Conservation (phyloP, 2,888 invertebrate genomes). For the Nycteola revayana region DNA sequence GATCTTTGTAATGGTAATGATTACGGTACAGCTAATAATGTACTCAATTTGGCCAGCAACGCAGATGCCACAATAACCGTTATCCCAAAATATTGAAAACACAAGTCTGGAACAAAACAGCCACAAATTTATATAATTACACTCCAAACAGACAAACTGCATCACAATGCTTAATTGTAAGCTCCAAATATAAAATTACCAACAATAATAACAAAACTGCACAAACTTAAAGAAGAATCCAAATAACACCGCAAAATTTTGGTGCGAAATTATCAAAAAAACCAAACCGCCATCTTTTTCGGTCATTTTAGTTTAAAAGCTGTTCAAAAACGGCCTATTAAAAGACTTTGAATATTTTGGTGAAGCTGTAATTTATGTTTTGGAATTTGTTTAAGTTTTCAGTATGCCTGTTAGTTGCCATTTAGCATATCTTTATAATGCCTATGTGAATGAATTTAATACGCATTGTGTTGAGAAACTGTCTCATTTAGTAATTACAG, state of each 20-base stretch:
- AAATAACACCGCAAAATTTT: slow-evolving; percentile 22
- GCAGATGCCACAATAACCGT: too few relatives aligned
- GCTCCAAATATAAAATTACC: slow-evolving; percentile 9
- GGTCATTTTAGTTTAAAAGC: slow-evolving; percentile 27
- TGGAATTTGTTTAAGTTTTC: slow-evolving; percentile 29
- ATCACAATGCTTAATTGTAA: background rate
- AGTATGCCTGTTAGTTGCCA: slow-evolving; percentile 6
- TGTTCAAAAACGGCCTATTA: slow-evolving; percentile 49
- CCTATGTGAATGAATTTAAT: slow-evolving; percentile 21
- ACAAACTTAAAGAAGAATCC: slow-evolving; percentile 17
- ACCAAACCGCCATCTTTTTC: slow-evolving; percentile 17
- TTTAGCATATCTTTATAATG: slow-evolving; percentile 28
- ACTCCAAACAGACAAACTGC: too few relatives aligned
- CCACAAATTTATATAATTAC: too few relatives aligned
- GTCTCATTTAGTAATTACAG: slow-evolving; percentile 6
- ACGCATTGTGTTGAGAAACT: slow-evolving; percentile 8
- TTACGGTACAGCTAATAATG: too few relatives aligned
- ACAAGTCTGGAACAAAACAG: too few relatives aligned
- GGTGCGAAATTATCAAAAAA: slow-evolving; percentile 32
- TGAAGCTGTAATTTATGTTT: slow-evolving; percentile 35
- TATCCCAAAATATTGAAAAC: too few relatives aligned
- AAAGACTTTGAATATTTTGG: slow-evolving; percentile 43
- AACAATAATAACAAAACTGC: slow-evolving; percentile 7
- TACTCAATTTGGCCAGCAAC: too few relatives aligned
- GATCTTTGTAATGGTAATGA: too few relatives aligned